Evolutionary conservation across 2,888 invertebrate species (phyloP), one percentile per base, ranked within the genome.

Genomic region (Platycheirus albimanus): DNA sequence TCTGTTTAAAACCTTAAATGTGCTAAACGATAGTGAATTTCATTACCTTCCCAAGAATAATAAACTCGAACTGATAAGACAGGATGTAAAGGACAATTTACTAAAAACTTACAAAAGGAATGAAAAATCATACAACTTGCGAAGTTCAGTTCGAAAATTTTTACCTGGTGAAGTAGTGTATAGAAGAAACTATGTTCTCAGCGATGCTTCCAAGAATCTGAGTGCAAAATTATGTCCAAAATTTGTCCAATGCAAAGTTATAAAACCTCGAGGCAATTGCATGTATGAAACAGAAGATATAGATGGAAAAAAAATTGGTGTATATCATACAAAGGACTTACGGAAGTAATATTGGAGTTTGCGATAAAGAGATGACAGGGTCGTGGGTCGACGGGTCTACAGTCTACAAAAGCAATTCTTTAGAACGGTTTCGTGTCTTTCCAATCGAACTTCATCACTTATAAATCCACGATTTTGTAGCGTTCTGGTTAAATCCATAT

Each of bases 281-380:
- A n/a, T 15, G 0, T 43, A 43, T 30, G 41, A 28, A 11, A 24
- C 28, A 1, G 43, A 43, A 1, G 11, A 58, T 1, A 1, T 30
- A 17, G 15, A 43, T 7, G 43, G 43, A 0, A 43, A 58, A n/a
- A 10, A 0, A 10, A 24, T 43, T 7, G 58, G 58, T 0, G 11
- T 43, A 28, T 58, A 43, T 3, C 43, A 58, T 43, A 28, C 5
- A 0, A 58, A 58, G 8, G 58, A n/a, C n/a, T n/a, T n/a, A n/a
- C n/a, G n/a, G n/a, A n/a, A n/a, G n/a, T n/a, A n/a, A n/a, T n/a
- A n/a, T n/a, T n/a, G n/a, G n/a, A 43, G n/a, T n/a, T n/a, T n/a
- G n/a, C n/a, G n/a, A n/a, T n/a, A n/a, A n/a, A n/a, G n/a, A n/a
- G n/a, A n/a, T n/a, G n/a, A n/a, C n/a, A n/a, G n/a, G n/a, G n/a